A percentile compares a stretch with the other conserved stretches of the same genome.
Evolutionary conservation across 2,113 vertebrate species (phyloP).

Genomic region (Anolis sagrei): DNA sequence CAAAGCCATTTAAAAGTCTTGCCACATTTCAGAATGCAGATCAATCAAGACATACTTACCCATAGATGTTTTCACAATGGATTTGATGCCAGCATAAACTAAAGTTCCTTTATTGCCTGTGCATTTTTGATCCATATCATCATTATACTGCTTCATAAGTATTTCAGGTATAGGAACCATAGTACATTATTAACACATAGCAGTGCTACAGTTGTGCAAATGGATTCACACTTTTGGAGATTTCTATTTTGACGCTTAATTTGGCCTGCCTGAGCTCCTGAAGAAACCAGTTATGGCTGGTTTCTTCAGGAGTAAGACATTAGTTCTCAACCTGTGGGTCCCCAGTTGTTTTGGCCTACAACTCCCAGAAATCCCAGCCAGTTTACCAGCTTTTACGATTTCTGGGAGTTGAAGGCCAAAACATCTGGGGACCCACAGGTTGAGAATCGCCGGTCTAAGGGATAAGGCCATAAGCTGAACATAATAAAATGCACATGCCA

Average conservation of each 20-base stretch:
- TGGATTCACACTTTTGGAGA: not conserved
- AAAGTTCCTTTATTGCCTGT: constrained; percentile 90
- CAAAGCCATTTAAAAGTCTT: not conserved
- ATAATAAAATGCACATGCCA: not conserved
- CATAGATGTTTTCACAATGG: constrained; percentile 92
- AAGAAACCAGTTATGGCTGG: not conserved
- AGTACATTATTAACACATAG: not conserved
- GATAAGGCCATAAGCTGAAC: not conserved
- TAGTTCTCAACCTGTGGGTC: no score
- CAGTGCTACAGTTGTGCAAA: not conserved
- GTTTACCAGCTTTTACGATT: no score
- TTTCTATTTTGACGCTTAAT: not conserved
- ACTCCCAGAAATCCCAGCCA: no score
- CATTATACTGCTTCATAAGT: constrained; percentile 99
- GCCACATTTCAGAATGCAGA: not conserved
- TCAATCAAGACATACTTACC: constrained; percentile 80
- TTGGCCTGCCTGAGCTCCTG: not conserved
- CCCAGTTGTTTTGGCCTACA: no score
- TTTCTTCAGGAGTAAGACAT: no score
- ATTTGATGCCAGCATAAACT: constrained; percentile 96
- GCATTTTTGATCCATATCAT: constrained; percentile 92
- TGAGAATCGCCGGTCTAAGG: no score
- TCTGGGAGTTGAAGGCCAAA: no score
- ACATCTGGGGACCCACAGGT: no score
- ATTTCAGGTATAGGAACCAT: constrained; percentile 87